These are phyloP conservation scores for Coregonus ussuriensis DNA, from an alignment of 2,797 vertebrate species.

Conservation along the genomic window DNA sequence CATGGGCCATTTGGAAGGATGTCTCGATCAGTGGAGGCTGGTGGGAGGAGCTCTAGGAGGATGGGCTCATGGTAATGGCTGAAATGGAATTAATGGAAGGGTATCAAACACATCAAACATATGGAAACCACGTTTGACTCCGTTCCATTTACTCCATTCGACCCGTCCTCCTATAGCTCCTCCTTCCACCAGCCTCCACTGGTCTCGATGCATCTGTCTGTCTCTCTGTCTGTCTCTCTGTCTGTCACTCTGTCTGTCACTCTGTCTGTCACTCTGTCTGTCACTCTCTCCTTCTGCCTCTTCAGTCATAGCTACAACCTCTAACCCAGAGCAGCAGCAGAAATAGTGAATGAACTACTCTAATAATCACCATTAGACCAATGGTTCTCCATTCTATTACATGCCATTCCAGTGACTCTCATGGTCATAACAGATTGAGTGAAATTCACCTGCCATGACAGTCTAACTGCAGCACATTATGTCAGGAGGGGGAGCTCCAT, in stretches of 20 bases:
- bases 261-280: background rate
- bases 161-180: no score
- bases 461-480: constrained; percentile 66
- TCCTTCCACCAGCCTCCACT: no score
- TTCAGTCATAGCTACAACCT: constrained; percentile 23
- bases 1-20: background rate
- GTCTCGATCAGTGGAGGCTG: background rate
- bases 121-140: no score
- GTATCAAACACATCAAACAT: no score
- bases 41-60: no score
- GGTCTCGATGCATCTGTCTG: background rate
- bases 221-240: background rate
- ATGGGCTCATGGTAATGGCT: no score
- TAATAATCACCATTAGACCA: constrained; percentile 61
- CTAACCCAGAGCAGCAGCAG: constrained; percentile 49
- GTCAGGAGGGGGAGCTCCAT: constrained; percentile 51
- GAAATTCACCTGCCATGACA: constrained; percentile 68
- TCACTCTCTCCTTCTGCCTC: background rate
- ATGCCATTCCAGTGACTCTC: constrained; percentile 60
- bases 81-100: no score
- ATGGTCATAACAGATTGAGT: constrained; percentile 59
- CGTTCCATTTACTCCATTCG: no score
- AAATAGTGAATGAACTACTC: constrained; percentile 57
- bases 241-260: background rate
- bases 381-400: constrained; percentile 60